A percentile compares a stretch with the other conserved stretches of the same genome.
Evolutionary conservation across 2,888 invertebrate genomes (phyloP).

Genomic region (Nymphalis polychloros): DNA sequence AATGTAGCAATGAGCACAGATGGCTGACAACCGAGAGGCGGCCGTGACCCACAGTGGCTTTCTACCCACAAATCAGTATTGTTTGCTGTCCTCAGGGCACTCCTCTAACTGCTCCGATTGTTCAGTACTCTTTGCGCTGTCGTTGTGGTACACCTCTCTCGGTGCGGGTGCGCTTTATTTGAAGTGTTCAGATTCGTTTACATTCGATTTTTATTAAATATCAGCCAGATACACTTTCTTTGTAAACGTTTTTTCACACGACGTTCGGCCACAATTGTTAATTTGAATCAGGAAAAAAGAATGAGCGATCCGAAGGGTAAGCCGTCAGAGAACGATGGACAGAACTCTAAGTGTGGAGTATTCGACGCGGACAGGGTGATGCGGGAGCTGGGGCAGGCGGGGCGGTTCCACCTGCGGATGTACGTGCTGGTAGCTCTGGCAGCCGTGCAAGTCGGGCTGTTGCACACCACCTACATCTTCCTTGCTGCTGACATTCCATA

Average conservation of each 20-base stretch:
- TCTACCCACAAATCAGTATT: constrained; percentile 30
- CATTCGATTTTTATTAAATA: too few relatives aligned
- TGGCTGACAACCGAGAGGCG: constrained; percentile 38
- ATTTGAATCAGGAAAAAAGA: neutral
- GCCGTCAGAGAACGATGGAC: constrained; percentile 7
- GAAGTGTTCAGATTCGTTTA: neutral
- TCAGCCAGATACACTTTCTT: too few relatives aligned
- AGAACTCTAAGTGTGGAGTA: constrained; percentile 31
- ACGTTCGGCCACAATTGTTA: neutral
- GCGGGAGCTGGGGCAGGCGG: constrained; percentile 62
- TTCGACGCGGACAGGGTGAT: constrained; percentile 55
- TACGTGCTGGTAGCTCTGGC: constrained; percentile 64
- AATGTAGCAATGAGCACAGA: constrained; percentile 30
- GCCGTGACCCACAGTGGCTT: constrained; percentile 40
- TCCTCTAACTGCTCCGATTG: constrained; percentile 16
- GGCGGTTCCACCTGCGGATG: constrained; percentile 59
- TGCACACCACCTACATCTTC: constrained; percentile 82
- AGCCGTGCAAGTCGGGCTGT: constrained; percentile 77
- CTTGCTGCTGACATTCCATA: constrained; percentile 79
- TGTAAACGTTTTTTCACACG: too few relatives aligned
- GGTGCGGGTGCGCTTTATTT: neutral
- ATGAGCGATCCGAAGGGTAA: constrained; percentile 25
- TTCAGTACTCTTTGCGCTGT: constrained; percentile 29
- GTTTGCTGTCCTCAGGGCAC: constrained; percentile 25
- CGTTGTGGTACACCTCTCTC: constrained; percentile 10